Evolutionary conservation across 2,113 vertebrate genomes (phyloP).

Genomic region (Datnioides undecimradiatus): DNA sequence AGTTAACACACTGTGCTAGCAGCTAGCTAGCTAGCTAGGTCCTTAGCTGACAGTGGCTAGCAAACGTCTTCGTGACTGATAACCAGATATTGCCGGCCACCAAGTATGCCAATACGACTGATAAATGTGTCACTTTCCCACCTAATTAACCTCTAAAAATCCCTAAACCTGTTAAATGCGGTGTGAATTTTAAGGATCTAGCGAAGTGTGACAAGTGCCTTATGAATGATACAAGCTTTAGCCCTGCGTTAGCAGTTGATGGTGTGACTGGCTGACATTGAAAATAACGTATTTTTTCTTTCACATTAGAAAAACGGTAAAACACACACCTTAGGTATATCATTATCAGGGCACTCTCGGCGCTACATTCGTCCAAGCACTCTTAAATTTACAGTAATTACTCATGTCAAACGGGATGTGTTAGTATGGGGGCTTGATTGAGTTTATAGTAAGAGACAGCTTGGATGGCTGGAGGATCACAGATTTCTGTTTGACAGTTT

Average conservation of each 20-base stretch:
- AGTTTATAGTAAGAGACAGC: too few species aligned
- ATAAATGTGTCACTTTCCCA: too few species aligned
- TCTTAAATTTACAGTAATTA: background rate
- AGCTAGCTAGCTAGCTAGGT: too few species aligned
- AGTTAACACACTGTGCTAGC: constrained; percentile 54
- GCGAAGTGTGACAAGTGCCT: constrained; percentile 29
- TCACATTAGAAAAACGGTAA: background rate
- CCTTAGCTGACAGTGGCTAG: constrained; percentile 40
- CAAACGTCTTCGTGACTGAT: background rate
- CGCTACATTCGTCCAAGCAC: background rate
- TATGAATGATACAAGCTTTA: constrained; percentile 43
- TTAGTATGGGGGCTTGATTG: background rate
- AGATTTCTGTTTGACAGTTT: background rate
- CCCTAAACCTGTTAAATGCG: background rate
- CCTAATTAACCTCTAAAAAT: background rate
- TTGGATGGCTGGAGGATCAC: too few species aligned
- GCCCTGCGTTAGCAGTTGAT: constrained; percentile 63
- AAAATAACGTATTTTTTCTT: background rate
- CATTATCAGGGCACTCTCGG: too few species aligned
- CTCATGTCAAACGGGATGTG: background rate
- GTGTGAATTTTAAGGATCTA: background rate
- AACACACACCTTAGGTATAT: background rate
- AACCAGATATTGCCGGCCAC: background rate
- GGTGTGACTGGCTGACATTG: constrained; percentile 38
- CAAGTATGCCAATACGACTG: background rate